Conservation (phyloP, 2,113 vertebrate genomes). For the Elaphurus davidianus region DNA sequence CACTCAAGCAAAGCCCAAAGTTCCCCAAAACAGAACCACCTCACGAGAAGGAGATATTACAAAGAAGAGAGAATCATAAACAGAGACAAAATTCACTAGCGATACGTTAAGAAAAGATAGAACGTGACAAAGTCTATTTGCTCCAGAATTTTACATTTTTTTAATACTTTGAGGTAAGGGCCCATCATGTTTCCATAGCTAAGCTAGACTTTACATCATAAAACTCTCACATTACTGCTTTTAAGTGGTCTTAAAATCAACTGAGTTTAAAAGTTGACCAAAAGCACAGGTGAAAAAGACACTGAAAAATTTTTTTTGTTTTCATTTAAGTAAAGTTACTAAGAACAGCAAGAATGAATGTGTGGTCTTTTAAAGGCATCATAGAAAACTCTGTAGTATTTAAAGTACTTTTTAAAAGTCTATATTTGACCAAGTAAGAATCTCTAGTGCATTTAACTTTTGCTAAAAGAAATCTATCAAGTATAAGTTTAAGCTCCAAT, state of each 20-base stretch:
- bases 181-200: background rate
- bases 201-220: background rate
- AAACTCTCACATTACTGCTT: conserved; percentile 26
- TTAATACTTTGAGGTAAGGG: background rate
- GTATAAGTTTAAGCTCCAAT: background rate
- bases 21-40: background rate
- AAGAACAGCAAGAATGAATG: background rate
- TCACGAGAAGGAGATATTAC: background rate
- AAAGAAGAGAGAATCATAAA: background rate
- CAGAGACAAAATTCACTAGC: background rate
- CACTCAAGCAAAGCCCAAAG: background rate
- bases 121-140: background rate
- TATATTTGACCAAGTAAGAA: background rate
- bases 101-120: background rate
- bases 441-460: background rate
- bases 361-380: background rate
- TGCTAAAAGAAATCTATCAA: background rate
- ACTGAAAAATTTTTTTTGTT: background rate
- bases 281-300: background rate
- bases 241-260: conserved; percentile 14
- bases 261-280: background rate
- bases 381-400: background rate
- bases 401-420: background rate
- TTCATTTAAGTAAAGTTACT: conserved; percentile 28
- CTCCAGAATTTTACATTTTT: background rate